phyloP scores from a whole-genome alignment of 92 coral and sea anemone genomes.

The Phenganax subtilis region DNA sequence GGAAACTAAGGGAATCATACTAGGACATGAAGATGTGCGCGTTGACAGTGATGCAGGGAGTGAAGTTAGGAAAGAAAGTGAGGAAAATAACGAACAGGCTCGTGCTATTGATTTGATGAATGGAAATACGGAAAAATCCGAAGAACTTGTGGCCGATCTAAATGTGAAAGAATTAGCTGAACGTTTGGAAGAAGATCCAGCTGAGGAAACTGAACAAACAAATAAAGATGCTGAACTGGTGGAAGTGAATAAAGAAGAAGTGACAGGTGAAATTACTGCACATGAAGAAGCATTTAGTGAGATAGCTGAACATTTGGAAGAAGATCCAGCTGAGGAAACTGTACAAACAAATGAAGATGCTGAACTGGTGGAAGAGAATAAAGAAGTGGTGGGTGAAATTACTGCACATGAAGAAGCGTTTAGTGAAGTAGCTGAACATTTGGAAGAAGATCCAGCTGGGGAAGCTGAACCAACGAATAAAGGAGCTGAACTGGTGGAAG shows the following conservation, averaged over 20 bases:
- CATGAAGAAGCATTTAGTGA: not conserved
- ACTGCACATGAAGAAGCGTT: not conserved
- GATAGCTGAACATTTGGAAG: not conserved
- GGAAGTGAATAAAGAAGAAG: too few species aligned
- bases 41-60: not conserved
- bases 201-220: not conserved
- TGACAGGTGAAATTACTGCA: not conserved
- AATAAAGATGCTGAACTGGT: too few species aligned
- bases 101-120: not conserved
- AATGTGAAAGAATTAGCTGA: not conserved
- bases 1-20: not conserved
- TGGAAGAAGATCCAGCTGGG: not conserved
- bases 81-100: too few species aligned
- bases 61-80: not conserved
- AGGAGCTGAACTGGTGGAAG: not conserved
- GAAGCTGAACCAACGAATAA: not conserved
- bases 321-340: not conserved
- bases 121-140: not conserved
- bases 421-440: not conserved
- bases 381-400: not conserved
- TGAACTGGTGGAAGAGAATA: too few species aligned
- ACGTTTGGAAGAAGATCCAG: not conserved
- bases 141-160: not conserved
- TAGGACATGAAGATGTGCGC: not conserved
- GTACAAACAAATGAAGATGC: too few species aligned